Evolutionary conservation across 1,140 invertebrate species (phyloP).

Genomic region (Telenomus remus): DNA sequence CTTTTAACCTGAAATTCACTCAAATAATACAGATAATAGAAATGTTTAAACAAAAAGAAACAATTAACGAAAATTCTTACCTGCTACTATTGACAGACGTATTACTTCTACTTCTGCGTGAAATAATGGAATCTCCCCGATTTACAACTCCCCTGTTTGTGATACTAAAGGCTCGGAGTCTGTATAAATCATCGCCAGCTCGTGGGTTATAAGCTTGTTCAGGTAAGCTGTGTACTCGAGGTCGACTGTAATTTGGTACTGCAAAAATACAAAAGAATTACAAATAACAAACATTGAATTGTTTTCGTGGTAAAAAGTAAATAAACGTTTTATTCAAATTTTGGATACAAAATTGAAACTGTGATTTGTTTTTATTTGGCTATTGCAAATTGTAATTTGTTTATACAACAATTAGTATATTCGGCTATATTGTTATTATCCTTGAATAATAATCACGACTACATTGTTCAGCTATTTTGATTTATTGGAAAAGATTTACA

Average conservation of each 20-base stretch:
- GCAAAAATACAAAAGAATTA: slow-evolving; percentile 49
- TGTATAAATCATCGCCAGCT: slow-evolving; percentile 87
- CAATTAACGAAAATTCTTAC: slow-evolving; percentile 71
- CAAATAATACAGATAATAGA: no score
- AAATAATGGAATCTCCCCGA: slow-evolving; percentile 91
- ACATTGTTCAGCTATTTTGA: no score
- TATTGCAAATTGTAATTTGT: no score
- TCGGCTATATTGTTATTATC: no score
- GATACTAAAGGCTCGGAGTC: slow-evolving; percentile 91
- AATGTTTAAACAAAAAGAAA: no score
- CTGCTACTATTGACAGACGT: slow-evolving; percentile 89
- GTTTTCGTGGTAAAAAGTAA: no score
- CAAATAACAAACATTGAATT: not conserved
- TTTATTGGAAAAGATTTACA: not conserved
- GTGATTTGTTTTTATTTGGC: no score
- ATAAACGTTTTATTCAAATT: no score
- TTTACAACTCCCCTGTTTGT: slow-evolving; percentile 92
- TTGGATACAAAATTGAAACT: no score
- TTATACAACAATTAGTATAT: no score
- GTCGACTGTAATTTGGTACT: slow-evolving; percentile 88
- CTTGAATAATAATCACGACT: no score
- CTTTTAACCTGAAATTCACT: no score
- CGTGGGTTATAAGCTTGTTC: slow-evolving; percentile 89
- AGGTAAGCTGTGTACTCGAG: slow-evolving; percentile 87
- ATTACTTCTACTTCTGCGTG: slow-evolving; percentile 85